Evolutionary conservation across 2,113 vertebrate species (phyloP).

Genomic region (Hyla sarda): DNA sequence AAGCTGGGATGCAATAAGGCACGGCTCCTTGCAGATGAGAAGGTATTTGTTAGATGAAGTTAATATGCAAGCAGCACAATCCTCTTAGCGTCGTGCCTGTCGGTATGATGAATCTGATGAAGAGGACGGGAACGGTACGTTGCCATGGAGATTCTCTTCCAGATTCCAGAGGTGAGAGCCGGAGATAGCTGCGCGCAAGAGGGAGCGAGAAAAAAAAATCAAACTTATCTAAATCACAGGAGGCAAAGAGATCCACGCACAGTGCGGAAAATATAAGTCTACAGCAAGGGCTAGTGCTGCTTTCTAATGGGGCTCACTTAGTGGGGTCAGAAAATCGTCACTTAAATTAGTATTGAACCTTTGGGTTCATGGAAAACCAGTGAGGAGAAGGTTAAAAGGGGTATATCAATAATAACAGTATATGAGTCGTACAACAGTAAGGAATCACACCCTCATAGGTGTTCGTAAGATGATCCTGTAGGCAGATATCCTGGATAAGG

Average conservation of each 20-base stretch:
- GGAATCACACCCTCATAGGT: background rate
- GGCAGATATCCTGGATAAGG: too few species aligned
- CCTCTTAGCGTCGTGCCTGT: conserved; percentile 15
- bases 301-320: background rate
- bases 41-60: conserved; percentile 19
- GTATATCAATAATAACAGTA: background rate
- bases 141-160: conserved; percentile 46
- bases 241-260: background rate
- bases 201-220: background rate
- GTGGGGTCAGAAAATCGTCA: background rate
- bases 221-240: conserved; percentile 7
- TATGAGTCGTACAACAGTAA: background rate
- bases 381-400: background rate
- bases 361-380: background rate
- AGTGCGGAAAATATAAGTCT: conserved; percentile 12
- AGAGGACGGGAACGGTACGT: conserved; percentile 27
- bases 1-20: background rate
- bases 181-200: background rate
- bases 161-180: conserved; percentile 53
- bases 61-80: conserved; percentile 27
- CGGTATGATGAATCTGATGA: conserved; percentile 40
- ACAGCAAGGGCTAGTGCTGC: background rate
- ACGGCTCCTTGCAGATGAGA: background rate
- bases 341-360: background rate
- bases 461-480: too few species aligned